Evolutionary conservation across 1,140 invertebrate species (phyloP).

Genomic region (Amphibalanus amphitrite): DNA sequence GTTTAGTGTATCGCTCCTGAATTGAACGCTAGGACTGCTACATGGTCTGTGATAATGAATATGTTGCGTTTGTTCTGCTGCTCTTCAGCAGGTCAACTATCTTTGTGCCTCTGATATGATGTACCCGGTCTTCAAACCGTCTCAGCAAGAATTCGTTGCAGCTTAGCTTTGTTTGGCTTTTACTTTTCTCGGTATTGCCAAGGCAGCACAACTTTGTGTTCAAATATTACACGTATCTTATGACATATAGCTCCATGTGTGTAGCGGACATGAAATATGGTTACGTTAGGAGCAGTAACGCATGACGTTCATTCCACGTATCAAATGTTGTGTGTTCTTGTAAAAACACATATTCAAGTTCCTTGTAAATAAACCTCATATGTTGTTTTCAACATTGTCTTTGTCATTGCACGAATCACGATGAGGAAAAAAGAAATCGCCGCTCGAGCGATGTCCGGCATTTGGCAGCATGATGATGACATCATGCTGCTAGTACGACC

Average conservation of each 20-base stretch:
- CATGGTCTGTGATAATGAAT: background rate
- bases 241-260: background rate
- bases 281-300: background rate
- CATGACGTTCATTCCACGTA: background rate
- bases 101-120: background rate
- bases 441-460: too few species aligned
- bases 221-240: too few species aligned
- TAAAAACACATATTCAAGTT: conserved; percentile 1
- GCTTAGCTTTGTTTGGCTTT: background rate
- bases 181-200: background rate
- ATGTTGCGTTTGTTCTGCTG: background rate
- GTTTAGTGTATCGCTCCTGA: background rate
- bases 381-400: background rate
- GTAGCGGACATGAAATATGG: background rate
- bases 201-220: background rate
- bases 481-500: too few species aligned
- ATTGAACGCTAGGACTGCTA: background rate
- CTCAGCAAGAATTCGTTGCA: too few species aligned
- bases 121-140: background rate
- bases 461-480: too few species aligned
- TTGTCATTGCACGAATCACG: too few species aligned
- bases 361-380: background rate
- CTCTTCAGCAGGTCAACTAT: background rate
- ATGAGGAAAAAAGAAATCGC: too few species aligned
- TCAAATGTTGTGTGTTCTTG: background rate